phyloP scores from a whole-genome alignment of 2,888 invertebrate genomes.

The Theodoxus fluviatilis region DNA sequence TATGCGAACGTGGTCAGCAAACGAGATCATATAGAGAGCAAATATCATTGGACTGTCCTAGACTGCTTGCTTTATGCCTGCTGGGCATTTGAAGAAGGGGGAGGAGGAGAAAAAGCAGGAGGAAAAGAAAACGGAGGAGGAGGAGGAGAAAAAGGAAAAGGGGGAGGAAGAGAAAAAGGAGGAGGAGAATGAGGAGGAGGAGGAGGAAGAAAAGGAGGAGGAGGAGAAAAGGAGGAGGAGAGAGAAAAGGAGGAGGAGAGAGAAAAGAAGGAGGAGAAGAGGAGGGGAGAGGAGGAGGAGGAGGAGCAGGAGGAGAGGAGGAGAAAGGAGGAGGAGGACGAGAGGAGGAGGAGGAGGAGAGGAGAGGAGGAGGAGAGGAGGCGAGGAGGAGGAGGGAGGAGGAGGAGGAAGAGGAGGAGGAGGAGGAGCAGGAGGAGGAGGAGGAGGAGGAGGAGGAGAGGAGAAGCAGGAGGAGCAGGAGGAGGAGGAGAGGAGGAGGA shows the following conservation, averaged over 20 bases:
- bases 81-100: no score
- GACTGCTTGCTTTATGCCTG: no score
- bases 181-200: no score
- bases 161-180: no score
- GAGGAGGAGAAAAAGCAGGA: no score
- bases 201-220: no score
- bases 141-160: no score
- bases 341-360: constrained; percentile 2
- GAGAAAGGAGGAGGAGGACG: not conserved
- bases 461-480: not conserved
- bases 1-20: no score
- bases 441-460: not conserved
- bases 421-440: not conserved
- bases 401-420: not conserved
- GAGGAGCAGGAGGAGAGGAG: not conserved
- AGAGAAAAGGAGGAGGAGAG: constrained; percentile 1
- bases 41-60: no score
- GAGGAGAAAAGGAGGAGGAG: constrained; percentile 6
- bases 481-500: not conserved
- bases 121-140: no score
- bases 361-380: not conserved
- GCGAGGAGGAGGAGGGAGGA: not conserved
- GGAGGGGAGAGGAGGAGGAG: not conserved
- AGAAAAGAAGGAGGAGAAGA: not conserved
- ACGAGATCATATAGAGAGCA: no score